Evolutionary conservation across 2,113 vertebrate genomes (phyloP).

Genomic region (Pteropus alecto): DNA sequence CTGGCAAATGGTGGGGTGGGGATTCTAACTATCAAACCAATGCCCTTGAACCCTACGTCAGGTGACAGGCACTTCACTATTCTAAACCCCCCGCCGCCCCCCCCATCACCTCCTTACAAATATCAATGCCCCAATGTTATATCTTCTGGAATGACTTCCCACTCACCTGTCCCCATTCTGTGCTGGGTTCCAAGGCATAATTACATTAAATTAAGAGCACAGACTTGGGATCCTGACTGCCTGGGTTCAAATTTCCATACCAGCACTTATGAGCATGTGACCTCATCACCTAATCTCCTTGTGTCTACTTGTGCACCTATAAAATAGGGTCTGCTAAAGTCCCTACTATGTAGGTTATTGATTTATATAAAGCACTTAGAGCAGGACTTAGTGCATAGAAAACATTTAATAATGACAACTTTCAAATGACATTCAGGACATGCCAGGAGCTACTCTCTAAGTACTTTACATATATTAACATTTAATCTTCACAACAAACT

Average conservation of each 20-base stretch:
- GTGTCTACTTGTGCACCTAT: not conserved
- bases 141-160: not conserved
- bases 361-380: not conserved
- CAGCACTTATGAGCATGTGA: not conserved
- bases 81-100: accelerated
- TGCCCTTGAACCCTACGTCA: not conserved
- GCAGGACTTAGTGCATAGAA: not conserved
- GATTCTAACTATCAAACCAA: not conserved
- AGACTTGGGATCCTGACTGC: not conserved
- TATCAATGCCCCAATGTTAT: not conserved
- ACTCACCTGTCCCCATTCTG: not conserved
- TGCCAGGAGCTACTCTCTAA: not conserved
- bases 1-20: not conserved
- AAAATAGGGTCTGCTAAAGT: not conserved
- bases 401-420: not conserved
- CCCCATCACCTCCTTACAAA: not conserved
- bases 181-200: not conserved
- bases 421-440: not conserved
- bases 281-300: not conserved
- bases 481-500: not conserved
- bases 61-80: not conserved
- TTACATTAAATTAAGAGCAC: not conserved
- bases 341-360: not conserved
- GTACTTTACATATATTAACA: not conserved
- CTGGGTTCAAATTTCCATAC: not conserved